Evolutionary conservation across 2,113 vertebrate genomes (phyloP), one percentile per base, ranked within the genome.

Genomic region (Morone saxatilis): DNA sequence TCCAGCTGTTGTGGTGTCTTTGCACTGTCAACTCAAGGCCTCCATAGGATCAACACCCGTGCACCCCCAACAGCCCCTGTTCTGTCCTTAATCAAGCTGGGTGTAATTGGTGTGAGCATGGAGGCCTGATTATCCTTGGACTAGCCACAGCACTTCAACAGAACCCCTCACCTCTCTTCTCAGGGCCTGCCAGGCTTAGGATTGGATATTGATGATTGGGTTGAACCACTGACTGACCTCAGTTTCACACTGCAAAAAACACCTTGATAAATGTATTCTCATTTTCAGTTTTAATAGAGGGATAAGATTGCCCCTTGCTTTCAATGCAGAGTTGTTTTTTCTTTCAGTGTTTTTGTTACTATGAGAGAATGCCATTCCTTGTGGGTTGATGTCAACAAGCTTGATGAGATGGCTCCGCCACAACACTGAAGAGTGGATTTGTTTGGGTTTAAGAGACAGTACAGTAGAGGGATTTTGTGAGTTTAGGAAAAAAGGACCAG

Each of bases 1-100:
- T 13, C 74, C 81, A 87, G 88, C 86, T 86, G 91, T 78, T 88
- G 79, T 63, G 45, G 50, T 51, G 25, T 85, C 56, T 63, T 88
- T 77, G 50, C 74, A 63, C 41, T 31, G 71, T 84, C 77, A 56
- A 40, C 59, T 65, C 56, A 51, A 68, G 65, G 82, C 60, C 51
- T 72, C 75, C 6, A 0, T 77, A 69, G 80, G 83, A 87, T 85
- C 81, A 68, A 4, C 43, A 22, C 38, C 40, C 16, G 1, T 53
- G 14, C 78, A 25, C 40, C 67, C 75, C 16, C 53, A 31, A 36
- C 75, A 59, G 59, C 41, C 56, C 77, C 63, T 0, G 20, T 51
- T 62, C 45, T 47, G 57, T 68, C 73, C 43, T 78, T 87, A 91
- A 89, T 91, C 86, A 87, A n/a, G 47, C 81, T 6, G 69, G 54